Evolutionary conservation across 2,113 vertebrate species (phyloP), one percentile per base, ranked within the genome.

Genomic region (Stictonetta naevosa): DNA sequence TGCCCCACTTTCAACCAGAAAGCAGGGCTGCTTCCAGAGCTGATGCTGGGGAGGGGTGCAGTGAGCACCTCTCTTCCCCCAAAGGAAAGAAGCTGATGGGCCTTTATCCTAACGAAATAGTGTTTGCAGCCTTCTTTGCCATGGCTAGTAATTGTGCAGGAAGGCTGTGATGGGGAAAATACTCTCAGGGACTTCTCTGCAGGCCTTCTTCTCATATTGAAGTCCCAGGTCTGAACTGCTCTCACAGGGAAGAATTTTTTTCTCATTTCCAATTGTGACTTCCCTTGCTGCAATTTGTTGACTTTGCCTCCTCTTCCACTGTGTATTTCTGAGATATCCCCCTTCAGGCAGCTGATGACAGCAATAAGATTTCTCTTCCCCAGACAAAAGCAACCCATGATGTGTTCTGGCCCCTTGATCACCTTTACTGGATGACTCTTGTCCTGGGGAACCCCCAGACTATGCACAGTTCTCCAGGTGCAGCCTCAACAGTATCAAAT

Each of bases 391-490:
- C 59, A 67, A 44, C 21, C 18, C 17, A 33, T 17, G 6, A 34
- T 15, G 13, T 52, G 13, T 42, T 68, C 13, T 44, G 68, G 53
- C 53, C 26, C 26, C 42, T 33, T 58, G 25, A 26, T 59, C 1
- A 2, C 13, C 21, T 59, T 59, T 42, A 36, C 17, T 19, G 74
- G 77, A 15, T 36, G 9, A 33, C 17, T 75, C 33, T 36, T 74
- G 34, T 5, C 17, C 60, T 44, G 69, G 21, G 59, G 60, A 82
- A 33, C 31, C 21, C 21, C 44, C 28, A 59, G 52, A 22, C 53
- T 67, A 8, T 34, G 13, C 21, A 36, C 0, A 0, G 44, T 36
- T 33, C 13, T 22, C 25, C 17, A 36, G 13, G 8, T 50, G 11
- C 42, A 67, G 34, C 31, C 11, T 52, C 21, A 67, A 11, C 10